These are phyloP conservation scores for Bubo bubo DNA, from an alignment of 2,113 vertebrate species.

Conservation along the genomic window DNA sequence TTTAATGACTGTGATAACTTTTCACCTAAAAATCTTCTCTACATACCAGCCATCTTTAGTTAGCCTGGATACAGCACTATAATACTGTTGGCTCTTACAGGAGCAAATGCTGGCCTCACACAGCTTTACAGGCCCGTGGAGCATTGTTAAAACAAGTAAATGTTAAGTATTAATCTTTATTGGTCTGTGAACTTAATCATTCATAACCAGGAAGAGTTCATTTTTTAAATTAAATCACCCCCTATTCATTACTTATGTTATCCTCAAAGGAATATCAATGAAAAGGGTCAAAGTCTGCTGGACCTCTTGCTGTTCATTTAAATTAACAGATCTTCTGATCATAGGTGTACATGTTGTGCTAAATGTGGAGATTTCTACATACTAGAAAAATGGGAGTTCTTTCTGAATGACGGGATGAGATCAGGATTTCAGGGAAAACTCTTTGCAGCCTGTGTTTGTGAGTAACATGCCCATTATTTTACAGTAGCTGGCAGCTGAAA, in stretches of 20 bases:
- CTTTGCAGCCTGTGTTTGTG: neutral
- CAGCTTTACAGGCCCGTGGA: slow-evolving; percentile 17
- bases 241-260: slow-evolving; percentile 66
- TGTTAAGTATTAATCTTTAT: slow-evolving; percentile 72
- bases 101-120: slow-evolving; percentile 1
- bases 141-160: slow-evolving; percentile 61
- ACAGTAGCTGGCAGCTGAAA: slow-evolving; percentile 3
- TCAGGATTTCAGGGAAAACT: neutral
- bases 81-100: neutral
- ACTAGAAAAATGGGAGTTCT: neutral
- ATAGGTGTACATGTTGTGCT: neutral
- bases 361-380: neutral
- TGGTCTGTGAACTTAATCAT: slow-evolving; percentile 69
- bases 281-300: slow-evolving; percentile 24
- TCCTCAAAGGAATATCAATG: slow-evolving; percentile 55
- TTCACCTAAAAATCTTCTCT: neutral
- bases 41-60: neutral
- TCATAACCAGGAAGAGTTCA: slow-evolving; percentile 57
- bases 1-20: neutral
- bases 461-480: neutral
- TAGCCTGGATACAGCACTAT: neutral
- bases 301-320: slow-evolving; percentile 45
- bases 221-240: slow-evolving; percentile 73
- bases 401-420: neutral
- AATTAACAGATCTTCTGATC: slow-evolving; percentile 20